phyloP scores from a whole-genome alignment of 2,113 vertebrate species.

The Amia ocellicauda region DNA sequence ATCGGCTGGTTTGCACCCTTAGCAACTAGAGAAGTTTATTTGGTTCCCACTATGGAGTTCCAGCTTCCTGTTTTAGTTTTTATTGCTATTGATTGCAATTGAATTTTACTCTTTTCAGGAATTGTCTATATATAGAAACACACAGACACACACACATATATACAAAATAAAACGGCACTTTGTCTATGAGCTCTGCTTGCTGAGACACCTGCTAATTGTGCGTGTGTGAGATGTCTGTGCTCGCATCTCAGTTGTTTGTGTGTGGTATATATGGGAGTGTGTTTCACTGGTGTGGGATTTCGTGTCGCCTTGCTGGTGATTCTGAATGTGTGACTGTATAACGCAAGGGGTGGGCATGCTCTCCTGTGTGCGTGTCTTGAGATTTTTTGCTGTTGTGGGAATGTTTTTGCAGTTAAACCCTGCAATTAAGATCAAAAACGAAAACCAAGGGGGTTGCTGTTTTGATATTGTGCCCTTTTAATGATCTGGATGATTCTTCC shows the following conservation, averaged over 20 bases:
- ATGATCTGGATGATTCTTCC: background rate
- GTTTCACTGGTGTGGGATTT: background rate
- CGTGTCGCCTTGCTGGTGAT: background rate
- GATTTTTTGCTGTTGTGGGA: background rate
- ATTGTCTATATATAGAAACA: too few species aligned
- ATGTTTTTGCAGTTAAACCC: conserved; percentile 1
- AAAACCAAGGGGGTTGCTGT: background rate
- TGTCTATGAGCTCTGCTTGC: too few species aligned
- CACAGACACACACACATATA: too few species aligned
- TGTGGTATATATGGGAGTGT: background rate
- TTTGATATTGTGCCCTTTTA: conserved; percentile 1
- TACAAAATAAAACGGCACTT: too few species aligned
- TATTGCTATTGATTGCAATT: too few species aligned
- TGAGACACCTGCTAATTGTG: too few species aligned
- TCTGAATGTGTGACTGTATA: background rate
- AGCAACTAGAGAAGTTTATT: too few species aligned
- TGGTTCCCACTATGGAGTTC: too few species aligned
- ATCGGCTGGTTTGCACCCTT: too few species aligned
- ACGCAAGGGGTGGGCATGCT: background rate
- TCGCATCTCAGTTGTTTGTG: background rate
- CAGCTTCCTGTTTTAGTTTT: too few species aligned
- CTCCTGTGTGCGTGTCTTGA: conserved; percentile 1
- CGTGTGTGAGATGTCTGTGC: too few species aligned
- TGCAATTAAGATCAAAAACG: background rate
- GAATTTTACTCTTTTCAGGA: too few species aligned